phyloP scores from a whole-genome alignment of 2,113 vertebrate species.

The Mobula hypostoma region DNA sequence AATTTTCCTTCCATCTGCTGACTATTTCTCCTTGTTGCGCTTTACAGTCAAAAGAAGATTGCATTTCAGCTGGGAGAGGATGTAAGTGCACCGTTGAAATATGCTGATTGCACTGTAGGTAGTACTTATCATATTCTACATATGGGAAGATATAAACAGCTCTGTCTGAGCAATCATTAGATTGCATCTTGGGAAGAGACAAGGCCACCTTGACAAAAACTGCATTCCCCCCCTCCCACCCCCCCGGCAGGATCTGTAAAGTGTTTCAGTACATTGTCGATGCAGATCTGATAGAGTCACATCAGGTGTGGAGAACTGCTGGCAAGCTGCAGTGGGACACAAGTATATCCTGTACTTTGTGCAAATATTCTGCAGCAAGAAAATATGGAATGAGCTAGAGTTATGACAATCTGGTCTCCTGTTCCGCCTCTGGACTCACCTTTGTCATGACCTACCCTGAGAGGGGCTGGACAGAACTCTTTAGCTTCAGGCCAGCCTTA shows the following conservation, averaged over 20 bases:
- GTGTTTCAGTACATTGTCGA: no score
- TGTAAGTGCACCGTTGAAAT: background rate
- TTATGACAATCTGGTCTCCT: no score
- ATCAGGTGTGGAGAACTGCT: no score
- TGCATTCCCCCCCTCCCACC: background rate
- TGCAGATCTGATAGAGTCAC: no score
- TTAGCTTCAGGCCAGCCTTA: no score
- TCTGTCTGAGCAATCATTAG: background rate
- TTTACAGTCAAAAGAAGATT: background rate
- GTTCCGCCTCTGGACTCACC: no score
- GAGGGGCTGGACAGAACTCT: no score
- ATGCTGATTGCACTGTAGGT: slow-evolving; percentile 3
- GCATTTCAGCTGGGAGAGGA: background rate
- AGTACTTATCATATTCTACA: slow-evolving; percentile 7
- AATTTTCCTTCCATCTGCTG: background rate
- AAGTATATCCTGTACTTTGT: no score
- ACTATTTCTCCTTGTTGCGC: background rate
- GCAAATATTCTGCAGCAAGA: no score
- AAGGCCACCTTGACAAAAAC: slow-evolving; percentile 5
- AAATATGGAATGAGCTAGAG: no score
- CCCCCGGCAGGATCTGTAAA: background rate
- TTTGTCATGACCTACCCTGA: no score
- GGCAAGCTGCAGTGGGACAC: no score
- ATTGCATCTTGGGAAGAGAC: slow-evolving; percentile 34
- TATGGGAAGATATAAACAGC: background rate